Evolutionary conservation across 92 coral and sea anemone species (phyloP), one percentile per base, ranked within the genome.

Genomic region (Zoanthus gigantus): DNA sequence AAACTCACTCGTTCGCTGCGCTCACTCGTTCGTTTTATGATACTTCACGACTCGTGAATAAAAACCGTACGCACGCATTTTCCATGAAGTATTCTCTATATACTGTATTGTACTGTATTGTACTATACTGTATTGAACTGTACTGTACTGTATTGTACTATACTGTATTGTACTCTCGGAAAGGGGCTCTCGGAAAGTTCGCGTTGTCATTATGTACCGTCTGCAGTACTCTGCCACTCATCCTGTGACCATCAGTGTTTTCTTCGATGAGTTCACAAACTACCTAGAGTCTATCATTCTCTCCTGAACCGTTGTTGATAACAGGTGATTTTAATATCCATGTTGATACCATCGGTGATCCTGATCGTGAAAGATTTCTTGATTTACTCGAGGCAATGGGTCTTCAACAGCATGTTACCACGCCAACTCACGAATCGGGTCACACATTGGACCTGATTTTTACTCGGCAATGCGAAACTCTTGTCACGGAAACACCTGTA

Each of bases 261-360:
- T 92, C 74, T 68, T 92, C 37, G 89, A 74, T 50, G 92, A 92
- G 89, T 92, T 92, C 77, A 68, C 90, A 32, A 82, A 83, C 37
- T 77, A 82, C 28, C 68, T 83, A 63, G 76, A 71, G 68, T 73
- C 66, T 18, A 83, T 69, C 32, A 83, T 83, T 57, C 84, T 90
- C 74, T 86, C 90, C 88, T 46, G 88, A 86, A 79, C 93, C 93
- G 57, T 57, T 86, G 9, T 77, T 74, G n/a, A 86, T 81, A 46
- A 73, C 71, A 18, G 88, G 93, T 31, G 89, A 86, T 45, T 86
- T 86, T 66, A 77, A 86, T 76, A 88, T 88, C 66, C 88, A 88
- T 88, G 88, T 88, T 29, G 72, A 88, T 81, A 77, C 46, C 67
- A 54, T 57, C 34, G 88, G 83, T 80, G 73, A 74, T 69, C 89